Percentiles rank a stretch among this genome's conserved stretches.
Evolutionary conservation across 2,888 invertebrate genomes (phyloP).

Genomic region (Dryococelus australis): DNA sequence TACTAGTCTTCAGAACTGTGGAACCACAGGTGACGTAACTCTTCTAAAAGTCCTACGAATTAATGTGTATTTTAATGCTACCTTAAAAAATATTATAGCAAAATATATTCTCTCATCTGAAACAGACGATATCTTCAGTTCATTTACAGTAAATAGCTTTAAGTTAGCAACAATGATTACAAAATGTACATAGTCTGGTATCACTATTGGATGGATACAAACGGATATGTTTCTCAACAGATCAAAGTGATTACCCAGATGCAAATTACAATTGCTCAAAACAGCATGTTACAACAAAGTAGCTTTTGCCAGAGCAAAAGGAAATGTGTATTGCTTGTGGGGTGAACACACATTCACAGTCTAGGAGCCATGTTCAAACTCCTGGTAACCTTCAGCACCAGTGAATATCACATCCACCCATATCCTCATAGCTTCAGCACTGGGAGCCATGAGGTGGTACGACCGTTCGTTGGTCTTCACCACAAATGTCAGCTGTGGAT

Average conservation of each 20-base stretch:
- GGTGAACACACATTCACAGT: not conserved
- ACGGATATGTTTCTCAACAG: not conserved
- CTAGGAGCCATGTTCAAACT: slow-evolving; percentile 62
- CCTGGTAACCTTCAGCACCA: slow-evolving; percentile 88
- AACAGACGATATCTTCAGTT: not conserved
- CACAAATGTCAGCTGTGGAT: slow-evolving; percentile 90
- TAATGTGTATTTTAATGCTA: not conserved
- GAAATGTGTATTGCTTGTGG: not conserved
- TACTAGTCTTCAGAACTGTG: not conserved
- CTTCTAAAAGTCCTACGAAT: not conserved
- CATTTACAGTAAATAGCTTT: not conserved
- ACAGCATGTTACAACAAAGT: not conserved
- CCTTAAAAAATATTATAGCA: slow-evolving; percentile 3
- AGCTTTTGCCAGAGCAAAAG: not conserved
- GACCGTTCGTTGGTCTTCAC: slow-evolving; percentile 90
- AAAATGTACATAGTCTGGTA: slow-evolving; percentile 7
- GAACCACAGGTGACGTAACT: not conserved
- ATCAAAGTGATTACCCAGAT: slow-evolving; percentile 1
- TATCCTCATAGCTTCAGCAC: slow-evolving; percentile 92
- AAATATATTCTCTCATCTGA: not conserved
- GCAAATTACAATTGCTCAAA: not conserved
- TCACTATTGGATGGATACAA: not conserved
- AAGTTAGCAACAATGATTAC: not conserved
- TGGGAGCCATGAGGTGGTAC: slow-evolving; percentile 92
- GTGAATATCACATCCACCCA: slow-evolving; percentile 97